Conservation (phyloP, 2,113 vertebrate species). For the Acanthochromis polyacanthus region DNA sequence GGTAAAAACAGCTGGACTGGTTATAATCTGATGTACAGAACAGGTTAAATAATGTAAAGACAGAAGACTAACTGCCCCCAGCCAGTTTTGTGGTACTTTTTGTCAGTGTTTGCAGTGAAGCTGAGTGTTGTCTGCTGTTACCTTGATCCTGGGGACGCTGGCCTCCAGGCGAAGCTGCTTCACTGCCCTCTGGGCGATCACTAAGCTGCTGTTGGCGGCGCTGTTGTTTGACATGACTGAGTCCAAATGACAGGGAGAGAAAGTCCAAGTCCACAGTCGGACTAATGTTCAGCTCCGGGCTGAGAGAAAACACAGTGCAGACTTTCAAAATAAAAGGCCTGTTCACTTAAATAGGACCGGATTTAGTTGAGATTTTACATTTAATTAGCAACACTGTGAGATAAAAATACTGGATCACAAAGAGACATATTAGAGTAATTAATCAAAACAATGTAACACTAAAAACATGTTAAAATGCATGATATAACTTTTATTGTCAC, state of each 20-base stretch:
- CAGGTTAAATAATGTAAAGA: too few relatives aligned
- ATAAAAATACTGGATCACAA: too few relatives aligned
- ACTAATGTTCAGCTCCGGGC: background rate
- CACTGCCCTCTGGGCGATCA: constrained; percentile 70
- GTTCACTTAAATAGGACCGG: background rate
- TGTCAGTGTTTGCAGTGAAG: background rate
- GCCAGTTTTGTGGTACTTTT: too few relatives aligned
- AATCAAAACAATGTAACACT: too few relatives aligned
- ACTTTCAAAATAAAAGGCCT: constrained; percentile 57
- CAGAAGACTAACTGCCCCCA: too few relatives aligned
- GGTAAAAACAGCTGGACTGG: too few relatives aligned
- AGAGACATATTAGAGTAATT: too few relatives aligned
- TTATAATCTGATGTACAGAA: too few relatives aligned
- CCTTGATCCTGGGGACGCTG: constrained; percentile 73
- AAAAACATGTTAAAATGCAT: too few relatives aligned
- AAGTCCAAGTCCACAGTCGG: background rate
- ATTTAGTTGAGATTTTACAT: too few relatives aligned
- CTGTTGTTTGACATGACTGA: constrained; percentile 72
- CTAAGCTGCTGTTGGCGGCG: constrained; percentile 64
- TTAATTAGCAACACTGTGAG: too few relatives aligned
- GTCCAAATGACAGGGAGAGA: background rate
- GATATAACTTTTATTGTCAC: too few relatives aligned
- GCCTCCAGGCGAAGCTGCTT: constrained; percentile 76
- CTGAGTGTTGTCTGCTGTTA: background rate
- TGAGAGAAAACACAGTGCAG: background rate